A percentile compares a stretch with the other conserved stretches of the same genome.
These are phyloP conservation scores for Isichthys henryi DNA, from an alignment of 2,113 vertebrate genomes.

Conservation along the genomic window DNA sequence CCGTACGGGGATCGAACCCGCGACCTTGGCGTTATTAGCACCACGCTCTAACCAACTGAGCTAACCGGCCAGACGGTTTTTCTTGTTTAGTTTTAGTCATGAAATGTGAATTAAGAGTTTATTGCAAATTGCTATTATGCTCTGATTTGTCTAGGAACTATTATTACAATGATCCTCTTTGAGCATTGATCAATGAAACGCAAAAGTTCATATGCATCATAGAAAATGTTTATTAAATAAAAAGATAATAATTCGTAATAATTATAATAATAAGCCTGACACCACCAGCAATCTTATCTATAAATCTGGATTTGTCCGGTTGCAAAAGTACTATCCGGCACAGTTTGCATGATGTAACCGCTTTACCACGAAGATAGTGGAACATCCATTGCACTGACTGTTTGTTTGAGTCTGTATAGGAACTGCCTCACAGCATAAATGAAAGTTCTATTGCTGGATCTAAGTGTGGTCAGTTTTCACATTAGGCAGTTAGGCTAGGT, in stretches of 20 bases:
- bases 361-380: background rate
- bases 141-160: background rate
- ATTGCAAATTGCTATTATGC: background rate
- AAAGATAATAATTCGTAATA: background rate
- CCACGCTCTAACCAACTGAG: constrained; percentile 46
- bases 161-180: background rate
- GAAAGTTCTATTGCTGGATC: background rate
- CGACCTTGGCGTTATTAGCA: constrained; percentile 47
- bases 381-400: background rate
- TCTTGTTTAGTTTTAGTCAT: fast-evolving
- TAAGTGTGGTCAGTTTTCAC: background rate
- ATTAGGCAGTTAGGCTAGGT: background rate
- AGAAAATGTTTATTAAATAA: background rate
- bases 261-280: too few species aligned
- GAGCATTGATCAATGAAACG: background rate
- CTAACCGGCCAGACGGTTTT: constrained; percentile 9
- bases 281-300: too few species aligned
- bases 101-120: background rate
- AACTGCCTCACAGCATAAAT: background rate
- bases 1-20: constrained; percentile 43
- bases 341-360: background rate
- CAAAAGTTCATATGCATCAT: background rate
- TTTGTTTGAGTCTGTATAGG: background rate
- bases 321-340: background rate
- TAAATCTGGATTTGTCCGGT: background rate